Evolutionary conservation across 1,140 invertebrate genomes (phyloP), one percentile per base, ranked within the genome.

Genomic region (Pseudomyrmex flavicornis): DNA sequence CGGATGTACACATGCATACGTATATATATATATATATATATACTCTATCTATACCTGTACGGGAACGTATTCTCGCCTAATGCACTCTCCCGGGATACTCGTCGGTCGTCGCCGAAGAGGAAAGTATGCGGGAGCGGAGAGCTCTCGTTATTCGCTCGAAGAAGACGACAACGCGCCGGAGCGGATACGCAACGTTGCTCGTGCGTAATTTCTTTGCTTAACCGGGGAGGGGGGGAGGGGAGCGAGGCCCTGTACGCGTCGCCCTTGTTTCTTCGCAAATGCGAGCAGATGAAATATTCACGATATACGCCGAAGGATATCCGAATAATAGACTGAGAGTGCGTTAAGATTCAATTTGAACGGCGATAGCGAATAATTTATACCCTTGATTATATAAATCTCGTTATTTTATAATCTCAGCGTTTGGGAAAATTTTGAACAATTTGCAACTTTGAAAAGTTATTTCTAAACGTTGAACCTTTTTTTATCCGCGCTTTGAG

Each of bases 251-350:
- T 5, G 35, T 54, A 35, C 35, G 61, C 62, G 15, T 9, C 59
- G 22, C 10, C 58, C 35, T 17, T 13, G 35, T 35, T 35, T 35
- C 35, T 35, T 35, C 35, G 44, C 52, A 17, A 46, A 62, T 26
- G 74, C 20, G 74, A 61, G 35, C 12, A 70, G 48, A 68, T 68
- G 54, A 77, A 77, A 68, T 77, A 77, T 77, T 77, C 17, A 68
- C n/a, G 48, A 66, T 44, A 26, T 17, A 17, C 26, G 22, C 3
- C 10, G 26, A 9, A 46, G 46, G 15, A 44, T 22, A 2, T 17
- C 12, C 52, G 22, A 9, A 9, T 44, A 4, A 54, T 20, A 35
- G 75, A 61, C 22, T 52, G 35, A 35, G 26, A 35, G 5, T 35
- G 35, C 5, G 35, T 0, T 35, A 7, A 35, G 5, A 35, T 35